A percentile compares a stretch with the other conserved stretches of the same genome.
phyloP scores from a whole-genome alignment of 2,113 vertebrate genomes.

The Oxyruncus cristatus region DNA sequence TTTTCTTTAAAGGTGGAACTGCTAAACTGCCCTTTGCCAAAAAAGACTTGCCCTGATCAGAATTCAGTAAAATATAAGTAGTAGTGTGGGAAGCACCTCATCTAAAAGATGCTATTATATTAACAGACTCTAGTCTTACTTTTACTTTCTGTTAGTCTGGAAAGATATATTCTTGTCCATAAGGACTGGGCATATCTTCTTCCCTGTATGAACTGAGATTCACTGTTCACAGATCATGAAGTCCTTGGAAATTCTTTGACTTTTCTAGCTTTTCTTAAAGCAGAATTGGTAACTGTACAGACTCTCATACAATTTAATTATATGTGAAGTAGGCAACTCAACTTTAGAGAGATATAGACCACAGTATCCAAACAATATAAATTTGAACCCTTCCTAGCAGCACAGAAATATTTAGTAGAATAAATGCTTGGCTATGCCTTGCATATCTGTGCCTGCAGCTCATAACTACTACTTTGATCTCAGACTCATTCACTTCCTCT shows the following conservation, averaged over 20 bases:
- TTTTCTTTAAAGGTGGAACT: neutral
- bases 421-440: neutral
- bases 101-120: neutral
- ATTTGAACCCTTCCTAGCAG: neutral
- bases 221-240: neutral
- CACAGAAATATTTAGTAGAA: neutral
- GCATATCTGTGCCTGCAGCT: neutral
- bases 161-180: neutral
- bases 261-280: neutral
- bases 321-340: neutral
- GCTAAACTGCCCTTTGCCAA: neutral
- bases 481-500: neutral
- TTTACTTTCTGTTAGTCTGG: neutral
- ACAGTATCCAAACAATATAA: neutral
- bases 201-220: neutral
- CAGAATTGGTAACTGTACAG: neutral
- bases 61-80: neutral
- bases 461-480: neutral
- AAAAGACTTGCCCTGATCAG: neutral
- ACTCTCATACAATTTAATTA: neutral
- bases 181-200: neutral
- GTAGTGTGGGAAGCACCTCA: neutral
- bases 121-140: neutral
- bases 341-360: neutral
- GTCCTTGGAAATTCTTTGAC: neutral